A percentile compares a stretch with the other conserved stretches of the same genome.
Conservation (phyloP, 2,797 vertebrate genomes). For the Cynodonichthys magdalenae region DNA sequence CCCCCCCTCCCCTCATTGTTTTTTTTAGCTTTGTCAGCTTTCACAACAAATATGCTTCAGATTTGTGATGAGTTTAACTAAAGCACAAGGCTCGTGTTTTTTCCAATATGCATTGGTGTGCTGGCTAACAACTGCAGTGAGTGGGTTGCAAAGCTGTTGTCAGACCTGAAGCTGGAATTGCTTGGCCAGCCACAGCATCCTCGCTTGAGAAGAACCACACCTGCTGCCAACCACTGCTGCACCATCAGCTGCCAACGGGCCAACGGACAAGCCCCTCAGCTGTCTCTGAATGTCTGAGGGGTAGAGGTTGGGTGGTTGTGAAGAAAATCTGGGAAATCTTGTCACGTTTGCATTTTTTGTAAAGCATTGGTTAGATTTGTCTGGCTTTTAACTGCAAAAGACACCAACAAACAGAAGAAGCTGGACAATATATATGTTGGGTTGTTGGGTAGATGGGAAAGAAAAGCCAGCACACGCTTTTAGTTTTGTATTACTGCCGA, state of each 20-base stretch:
- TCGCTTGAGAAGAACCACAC: slow-evolving; percentile 27
- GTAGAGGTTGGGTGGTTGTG: background rate
- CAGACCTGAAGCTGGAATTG: slow-evolving; percentile 51
- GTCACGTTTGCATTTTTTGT: slow-evolving; percentile 15
- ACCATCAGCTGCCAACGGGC: slow-evolving; percentile 53
- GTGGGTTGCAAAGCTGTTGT: slow-evolving; percentile 46
- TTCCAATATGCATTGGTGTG: slow-evolving; percentile 18
- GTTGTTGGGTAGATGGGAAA: slow-evolving; percentile 36
- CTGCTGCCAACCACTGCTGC: slow-evolving; percentile 49
- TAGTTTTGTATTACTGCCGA: slow-evolving; percentile 20
- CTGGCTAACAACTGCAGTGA: slow-evolving; percentile 24
- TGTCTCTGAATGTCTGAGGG: slow-evolving; percentile 30
- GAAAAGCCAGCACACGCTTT: slow-evolving; percentile 6
- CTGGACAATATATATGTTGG: slow-evolving; percentile 42
- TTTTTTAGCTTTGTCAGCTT: too few relatives aligned
- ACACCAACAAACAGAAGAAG: too few relatives aligned
- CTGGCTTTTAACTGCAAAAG: too few relatives aligned
- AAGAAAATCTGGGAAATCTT: slow-evolving; percentile 9
- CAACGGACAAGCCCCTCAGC: slow-evolving; percentile 30
- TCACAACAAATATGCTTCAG: too few relatives aligned
- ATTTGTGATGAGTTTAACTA: background rate
- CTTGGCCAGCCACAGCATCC: slow-evolving; percentile 59
- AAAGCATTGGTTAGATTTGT: background rate
- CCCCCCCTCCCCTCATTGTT: too few relatives aligned
- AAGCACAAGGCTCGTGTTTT: slow-evolving; percentile 9